A percentile compares a stretch with the other conserved stretches of the same genome.
Conservation (phyloP, 2,888 invertebrate genomes). For the Anthrax anthrax region DNA sequence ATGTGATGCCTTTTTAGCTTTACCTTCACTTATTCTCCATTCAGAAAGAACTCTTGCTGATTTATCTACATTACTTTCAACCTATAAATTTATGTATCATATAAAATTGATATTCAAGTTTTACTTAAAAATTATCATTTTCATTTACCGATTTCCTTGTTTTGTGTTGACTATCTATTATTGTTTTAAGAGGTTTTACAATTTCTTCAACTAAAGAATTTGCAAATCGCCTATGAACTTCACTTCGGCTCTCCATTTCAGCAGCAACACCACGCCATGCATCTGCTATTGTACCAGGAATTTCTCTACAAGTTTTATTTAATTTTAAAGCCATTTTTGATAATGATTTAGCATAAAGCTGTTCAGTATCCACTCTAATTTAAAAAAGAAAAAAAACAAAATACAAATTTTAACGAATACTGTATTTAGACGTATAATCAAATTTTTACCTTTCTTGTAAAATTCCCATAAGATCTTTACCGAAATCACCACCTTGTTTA, state of each 20-base stretch:
- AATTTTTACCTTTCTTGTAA: slow-evolving; percentile 75
- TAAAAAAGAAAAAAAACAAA: too few species aligned
- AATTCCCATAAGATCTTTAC: slow-evolving; percentile 78
- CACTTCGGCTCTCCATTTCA: slow-evolving; percentile 87
- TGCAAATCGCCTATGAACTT: slow-evolving; percentile 74
- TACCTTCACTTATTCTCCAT: slow-evolving; percentile 73
- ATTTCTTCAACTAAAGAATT: slow-evolving; percentile 71
- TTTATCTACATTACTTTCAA: slow-evolving; percentile 72
- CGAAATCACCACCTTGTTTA: slow-evolving; percentile 88
- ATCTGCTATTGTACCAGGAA: slow-evolving; percentile 65
- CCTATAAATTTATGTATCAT: slow-evolving; percentile 29
- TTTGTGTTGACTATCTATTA: slow-evolving; percentile 57
- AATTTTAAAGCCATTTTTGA: slow-evolving; percentile 76
- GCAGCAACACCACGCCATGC: slow-evolving; percentile 83
- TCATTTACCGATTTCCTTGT: slow-evolving; percentile 49
- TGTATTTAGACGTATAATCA: background rate
- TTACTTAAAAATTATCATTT: background rate
- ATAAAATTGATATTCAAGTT: background rate
- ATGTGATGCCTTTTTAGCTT: slow-evolving; percentile 81
- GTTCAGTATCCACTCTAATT: slow-evolving; percentile 77
- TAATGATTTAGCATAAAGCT: slow-evolving; percentile 79
- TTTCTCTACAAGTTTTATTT: slow-evolving; percentile 65
- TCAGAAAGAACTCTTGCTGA: slow-evolving; percentile 67
- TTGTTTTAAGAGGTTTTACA: slow-evolving; percentile 68
- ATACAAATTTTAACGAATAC: background rate